A percentile compares a stretch with the other conserved stretches of the same genome.
Conservation (phyloP, 2,888 invertebrate species). For the Oxystoma pomonae region DNA sequence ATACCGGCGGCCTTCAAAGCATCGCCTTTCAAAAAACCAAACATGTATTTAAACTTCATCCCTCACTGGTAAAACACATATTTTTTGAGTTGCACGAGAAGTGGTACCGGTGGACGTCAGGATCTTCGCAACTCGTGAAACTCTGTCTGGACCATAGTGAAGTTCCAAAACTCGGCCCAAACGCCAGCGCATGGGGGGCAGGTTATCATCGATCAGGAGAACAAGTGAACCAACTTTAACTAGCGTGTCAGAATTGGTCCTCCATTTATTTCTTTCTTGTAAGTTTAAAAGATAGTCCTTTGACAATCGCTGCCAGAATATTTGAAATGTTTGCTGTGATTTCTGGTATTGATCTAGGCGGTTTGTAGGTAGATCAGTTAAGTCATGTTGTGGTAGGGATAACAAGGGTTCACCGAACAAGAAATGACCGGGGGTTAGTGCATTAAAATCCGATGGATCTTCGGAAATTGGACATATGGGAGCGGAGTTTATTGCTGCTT, state of each 20-base stretch:
- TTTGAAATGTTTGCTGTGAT: slow-evolving; percentile 17
- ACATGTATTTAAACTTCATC: neutral
- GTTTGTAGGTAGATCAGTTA: slow-evolving; percentile 10
- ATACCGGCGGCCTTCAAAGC: neutral
- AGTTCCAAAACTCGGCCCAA: slow-evolving; percentile 16
- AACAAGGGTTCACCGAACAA: slow-evolving; percentile 16
- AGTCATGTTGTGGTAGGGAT: slow-evolving; percentile 13
- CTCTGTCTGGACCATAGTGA: slow-evolving; percentile 19
- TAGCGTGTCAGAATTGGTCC: neutral
- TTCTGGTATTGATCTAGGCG: slow-evolving; percentile 11
- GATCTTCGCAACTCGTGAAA: slow-evolving; percentile 14
- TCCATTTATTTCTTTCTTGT: slow-evolving; percentile 16
- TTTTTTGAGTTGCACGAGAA: slow-evolving; percentile 9
- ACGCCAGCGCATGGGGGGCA: slow-evolving; percentile 15
- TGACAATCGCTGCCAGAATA: slow-evolving; percentile 20
- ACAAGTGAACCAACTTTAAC: slow-evolving; percentile 12
- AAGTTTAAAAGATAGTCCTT: slow-evolving; percentile 18
- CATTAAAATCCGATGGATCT: slow-evolving; percentile 14
- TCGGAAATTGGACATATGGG: slow-evolving; percentile 16
- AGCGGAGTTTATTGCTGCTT: slow-evolving; percentile 22
- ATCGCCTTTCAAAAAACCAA: neutral
- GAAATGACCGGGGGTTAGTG: slow-evolving; percentile 26
- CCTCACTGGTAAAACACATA: slow-evolving; percentile 11
- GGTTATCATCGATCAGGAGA: slow-evolving; percentile 15
- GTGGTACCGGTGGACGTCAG: slow-evolving; percentile 9